Percentiles rank a stretch among this genome's conserved stretches.
phyloP scores from a whole-genome alignment of 2,888 invertebrate genomes.

The Epistrophella euchroma region DNA sequence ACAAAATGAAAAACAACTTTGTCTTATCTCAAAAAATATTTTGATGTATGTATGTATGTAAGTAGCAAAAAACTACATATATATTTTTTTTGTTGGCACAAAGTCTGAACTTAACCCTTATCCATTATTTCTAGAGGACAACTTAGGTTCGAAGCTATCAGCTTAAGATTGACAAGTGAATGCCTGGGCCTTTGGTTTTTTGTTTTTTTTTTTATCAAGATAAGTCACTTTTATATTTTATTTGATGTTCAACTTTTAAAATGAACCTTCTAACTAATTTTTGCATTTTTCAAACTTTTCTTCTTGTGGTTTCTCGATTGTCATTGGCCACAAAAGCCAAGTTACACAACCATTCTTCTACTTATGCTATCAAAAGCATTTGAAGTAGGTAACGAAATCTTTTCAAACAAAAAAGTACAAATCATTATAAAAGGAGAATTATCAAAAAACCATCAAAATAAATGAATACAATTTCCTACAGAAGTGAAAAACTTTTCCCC shows the following conservation, averaged over 20 bases:
- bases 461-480: slow-evolving; percentile 47
- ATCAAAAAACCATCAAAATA: slow-evolving; percentile 28
- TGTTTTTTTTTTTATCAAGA: neutral
- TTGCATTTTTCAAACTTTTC: neutral
- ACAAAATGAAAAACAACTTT: too few relatives aligned
- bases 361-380: neutral
- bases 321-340: neutral
- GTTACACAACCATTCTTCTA: neutral
- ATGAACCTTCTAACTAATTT: neutral
- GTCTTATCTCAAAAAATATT: too few relatives aligned
- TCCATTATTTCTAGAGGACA: too few relatives aligned
- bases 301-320: neutral
- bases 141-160: too few relatives aligned
- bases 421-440: slow-evolving; percentile 12
- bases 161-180: too few relatives aligned
- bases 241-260: neutral
- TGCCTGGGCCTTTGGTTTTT: neutral
- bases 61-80: too few relatives aligned
- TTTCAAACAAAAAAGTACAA: slow-evolving; percentile 15
- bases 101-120: too few relatives aligned
- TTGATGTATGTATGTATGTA: too few relatives aligned
- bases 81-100: too few relatives aligned
- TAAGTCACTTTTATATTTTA: too few relatives aligned
- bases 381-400: neutral
- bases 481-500: slow-evolving; percentile 31